phyloP scores from a whole-genome alignment of 1,140 invertebrate genomes.

The Caenorhabditis brenneri region DNA sequence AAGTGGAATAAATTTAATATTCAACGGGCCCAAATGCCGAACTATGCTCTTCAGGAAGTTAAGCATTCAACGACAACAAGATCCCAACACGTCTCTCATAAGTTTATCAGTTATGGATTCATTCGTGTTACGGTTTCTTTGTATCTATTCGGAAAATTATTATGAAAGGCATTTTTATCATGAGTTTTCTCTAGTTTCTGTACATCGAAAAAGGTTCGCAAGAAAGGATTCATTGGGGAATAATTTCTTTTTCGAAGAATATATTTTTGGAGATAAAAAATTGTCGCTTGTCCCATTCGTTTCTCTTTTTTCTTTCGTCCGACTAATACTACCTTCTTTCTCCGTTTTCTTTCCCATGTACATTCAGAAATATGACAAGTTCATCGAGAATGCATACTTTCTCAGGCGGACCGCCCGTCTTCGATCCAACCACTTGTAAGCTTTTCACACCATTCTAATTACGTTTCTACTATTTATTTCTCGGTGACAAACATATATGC shows the following conservation, averaged over 20 bases:
- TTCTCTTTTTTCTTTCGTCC: not conserved
- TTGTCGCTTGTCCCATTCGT: not conserved
- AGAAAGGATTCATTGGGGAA: not conserved
- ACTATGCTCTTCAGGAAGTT: too few species aligned
- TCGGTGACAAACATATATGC: too few species aligned
- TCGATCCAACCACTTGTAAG: not conserved
- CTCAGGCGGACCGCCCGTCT: not conserved
- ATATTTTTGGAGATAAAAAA: not conserved
- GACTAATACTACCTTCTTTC: not conserved
- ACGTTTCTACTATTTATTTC: not conserved
- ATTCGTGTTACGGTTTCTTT: too few species aligned
- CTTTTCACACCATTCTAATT: conserved; percentile 22
- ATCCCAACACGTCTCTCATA: too few species aligned
- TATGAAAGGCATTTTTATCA: too few species aligned
- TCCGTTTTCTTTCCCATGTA: conserved; percentile 29
- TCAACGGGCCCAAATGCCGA: too few species aligned
- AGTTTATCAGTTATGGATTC: too few species aligned
- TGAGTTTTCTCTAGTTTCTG: too few species aligned
- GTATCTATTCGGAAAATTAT: too few species aligned
- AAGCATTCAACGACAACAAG: too few species aligned
- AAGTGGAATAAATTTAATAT: too few species aligned
- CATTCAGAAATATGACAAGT: conserved; percentile 35
- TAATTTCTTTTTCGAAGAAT: not conserved
- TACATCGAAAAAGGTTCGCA: too few species aligned
- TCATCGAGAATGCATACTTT: conserved; percentile 27